Conservation (phyloP, 2,888 invertebrate species). For the Dasysyrphus albostriatus region DNA sequence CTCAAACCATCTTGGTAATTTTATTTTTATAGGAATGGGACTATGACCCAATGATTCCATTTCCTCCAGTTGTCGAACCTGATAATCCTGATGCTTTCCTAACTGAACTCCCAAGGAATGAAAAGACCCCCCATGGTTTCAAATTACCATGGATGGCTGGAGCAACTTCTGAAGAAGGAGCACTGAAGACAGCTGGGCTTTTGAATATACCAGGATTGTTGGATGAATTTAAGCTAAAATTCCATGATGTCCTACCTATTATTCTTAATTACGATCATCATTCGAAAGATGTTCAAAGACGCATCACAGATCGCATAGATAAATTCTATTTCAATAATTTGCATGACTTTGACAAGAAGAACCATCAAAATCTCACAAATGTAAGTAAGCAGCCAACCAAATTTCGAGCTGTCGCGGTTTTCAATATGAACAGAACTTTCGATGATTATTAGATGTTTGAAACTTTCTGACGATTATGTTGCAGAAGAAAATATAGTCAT, state of each 20-base stretch:
- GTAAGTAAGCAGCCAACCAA: conserved; percentile 82
- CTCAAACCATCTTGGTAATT: neutral
- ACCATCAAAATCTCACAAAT: conserved; percentile 85
- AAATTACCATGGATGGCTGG: conserved; percentile 89
- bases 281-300: conserved; percentile 82
- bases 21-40: conserved; percentile 89
- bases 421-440: too few relatives aligned
- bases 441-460: too few relatives aligned
- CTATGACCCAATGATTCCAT: conserved; percentile 91
- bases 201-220: conserved; percentile 84
- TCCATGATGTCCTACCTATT: conserved; percentile 86
- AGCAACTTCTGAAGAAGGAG: conserved; percentile 89
- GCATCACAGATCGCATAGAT: conserved; percentile 85
- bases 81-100: conserved; percentile 88
- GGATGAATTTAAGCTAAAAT: conserved; percentile 85
- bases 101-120: conserved; percentile 86
- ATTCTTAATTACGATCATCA: conserved; percentile 87
- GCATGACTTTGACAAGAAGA: conserved; percentile 83
- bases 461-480: too few relatives aligned
- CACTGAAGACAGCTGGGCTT: conserved; percentile 86
- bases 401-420: too few relatives aligned
- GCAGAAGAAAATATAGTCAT: too few relatives aligned
- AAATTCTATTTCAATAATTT: conserved; percentile 85
- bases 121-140: conserved; percentile 80
- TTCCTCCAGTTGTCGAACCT: conserved; percentile 91